Conservation (phyloP, 2,797 vertebrate species). For the Fratercula arctica region DNA sequence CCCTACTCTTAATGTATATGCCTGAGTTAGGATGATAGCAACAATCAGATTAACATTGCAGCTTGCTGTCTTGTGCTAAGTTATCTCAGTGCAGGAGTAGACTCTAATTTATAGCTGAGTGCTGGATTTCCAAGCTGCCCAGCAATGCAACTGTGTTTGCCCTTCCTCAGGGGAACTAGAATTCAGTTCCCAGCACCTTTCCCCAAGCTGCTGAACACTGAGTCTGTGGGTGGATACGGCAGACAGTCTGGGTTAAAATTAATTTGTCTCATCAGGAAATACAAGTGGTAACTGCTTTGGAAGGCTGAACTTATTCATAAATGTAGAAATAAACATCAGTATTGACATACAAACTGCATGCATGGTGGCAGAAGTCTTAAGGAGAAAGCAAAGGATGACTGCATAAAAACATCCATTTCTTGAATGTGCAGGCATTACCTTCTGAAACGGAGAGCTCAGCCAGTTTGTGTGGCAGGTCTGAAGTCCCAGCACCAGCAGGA, state of each 20-base stretch:
- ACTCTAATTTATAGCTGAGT: background rate
- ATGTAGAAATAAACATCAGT: background rate
- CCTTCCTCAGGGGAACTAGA: background rate
- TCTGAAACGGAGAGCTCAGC: slow-evolving; percentile 79
- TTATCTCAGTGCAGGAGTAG: background rate
- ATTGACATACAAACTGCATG: background rate
- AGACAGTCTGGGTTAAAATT: background rate
- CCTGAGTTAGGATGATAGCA: background rate
- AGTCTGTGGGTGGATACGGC: background rate
- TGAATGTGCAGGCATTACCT: slow-evolving; percentile 72
- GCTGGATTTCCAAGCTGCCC: background rate
- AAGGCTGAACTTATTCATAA: background rate
- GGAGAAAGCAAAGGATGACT: background rate
- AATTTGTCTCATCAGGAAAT: background rate
- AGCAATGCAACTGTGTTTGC: background rate
- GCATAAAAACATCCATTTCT: background rate
- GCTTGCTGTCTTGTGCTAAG: background rate
- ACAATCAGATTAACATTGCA: background rate
- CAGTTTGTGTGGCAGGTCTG: slow-evolving; percentile 82
- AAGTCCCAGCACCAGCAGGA: slow-evolving; percentile 66
- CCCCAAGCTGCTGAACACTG: background rate
- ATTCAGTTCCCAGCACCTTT: background rate
- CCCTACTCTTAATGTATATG: background rate
- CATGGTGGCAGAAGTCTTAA: background rate
- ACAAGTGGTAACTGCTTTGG: background rate